These are phyloP conservation scores for Trematomus loennbergii DNA, from an alignment of 2,113 vertebrate species.

Conservation along the genomic window DNA sequence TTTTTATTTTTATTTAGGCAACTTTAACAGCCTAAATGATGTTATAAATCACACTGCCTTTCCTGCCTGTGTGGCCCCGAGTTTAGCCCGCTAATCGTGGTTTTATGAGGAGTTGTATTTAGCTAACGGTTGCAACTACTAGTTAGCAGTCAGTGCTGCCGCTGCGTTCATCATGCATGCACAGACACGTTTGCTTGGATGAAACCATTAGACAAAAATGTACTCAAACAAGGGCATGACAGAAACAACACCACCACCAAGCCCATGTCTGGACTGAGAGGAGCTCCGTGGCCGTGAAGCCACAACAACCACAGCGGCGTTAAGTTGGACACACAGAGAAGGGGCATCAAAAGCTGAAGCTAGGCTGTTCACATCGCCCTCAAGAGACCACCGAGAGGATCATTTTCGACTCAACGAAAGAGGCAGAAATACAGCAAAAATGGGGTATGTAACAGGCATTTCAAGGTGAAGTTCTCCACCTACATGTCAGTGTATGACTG, in stretches of 20 bases:
- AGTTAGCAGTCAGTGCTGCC: conserved; percentile 18
- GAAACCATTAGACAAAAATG: conserved; percentile 44
- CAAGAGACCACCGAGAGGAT: conserved; percentile 55
- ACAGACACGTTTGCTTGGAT: conserved; percentile 52
- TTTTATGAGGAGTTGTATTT: conserved; percentile 29
- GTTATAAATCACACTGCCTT: conserved; percentile 18
- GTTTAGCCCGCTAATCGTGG: conserved; percentile 57
- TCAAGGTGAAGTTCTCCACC: neutral
- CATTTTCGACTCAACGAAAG: conserved; percentile 33
- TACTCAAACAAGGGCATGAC: conserved; percentile 39
- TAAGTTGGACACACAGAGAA: conserved; percentile 12
- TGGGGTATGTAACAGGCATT: conserved; percentile 81
- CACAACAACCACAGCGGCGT: conserved; percentile 47
- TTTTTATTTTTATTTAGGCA: neutral
- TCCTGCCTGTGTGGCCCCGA: conserved; percentile 34
- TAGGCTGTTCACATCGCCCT: conserved; percentile 49
- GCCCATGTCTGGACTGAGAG: conserved; percentile 70
- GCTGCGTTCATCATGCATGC: conserved; percentile 64
- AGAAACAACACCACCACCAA: neutral
- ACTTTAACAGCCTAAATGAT: neutral
- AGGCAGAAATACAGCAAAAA: conserved; percentile 62
- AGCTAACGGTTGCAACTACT: conserved; percentile 47
- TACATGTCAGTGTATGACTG: neutral
- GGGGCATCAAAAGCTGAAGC: conserved; percentile 54
- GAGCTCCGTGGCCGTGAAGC: conserved; percentile 51